Base-by-base conservation (phyloP, 2,113 vertebrate species). In the Orthonyx spaldingii region DNA sequence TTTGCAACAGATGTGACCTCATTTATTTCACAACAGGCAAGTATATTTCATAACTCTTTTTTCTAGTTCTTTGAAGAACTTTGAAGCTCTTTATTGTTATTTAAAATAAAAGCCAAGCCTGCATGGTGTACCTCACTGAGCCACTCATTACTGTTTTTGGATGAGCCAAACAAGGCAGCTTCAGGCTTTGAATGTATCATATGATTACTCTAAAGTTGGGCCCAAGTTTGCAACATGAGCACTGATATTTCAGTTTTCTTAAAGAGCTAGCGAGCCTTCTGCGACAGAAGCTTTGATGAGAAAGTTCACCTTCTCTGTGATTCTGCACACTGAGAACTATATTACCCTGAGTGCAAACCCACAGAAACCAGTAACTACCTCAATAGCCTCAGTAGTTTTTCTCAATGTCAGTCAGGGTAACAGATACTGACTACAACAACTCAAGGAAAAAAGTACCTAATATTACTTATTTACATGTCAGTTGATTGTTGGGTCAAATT, bases 51-150 rank as follows among this genome's bases (percentile, higher is more conserved):
- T 28, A 79, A 50, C 5, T 86, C 14, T 56, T 80, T 52, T 84
- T 50, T n/a, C 19, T 56, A 52, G 16, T 18, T 70, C 16, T 81
- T 30, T 84, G 37, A 66, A 84, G 69, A 96, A 47, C 18, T 90
- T 33, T 30, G 42, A 77, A 74, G 50, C 5, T 79, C 35, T 19
- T 65, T 41, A 50, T 50, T 76, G 37, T 37, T 53, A 21, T 59
- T 74, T 77, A 89, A 89, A 81, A 64, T 26, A 94, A 0, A 1
- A 83, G 55, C 30, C 53, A 83, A 65, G 23, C 46, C 28, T 88
- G 26, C 8, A 5, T 68, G 27, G n/a, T 0, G 0, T 49, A 49
- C 32, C 42, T 42, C 33, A 56, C 16, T 32, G 39, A 94, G 47
- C 16, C 23, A 33, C 15, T 63, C 66, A 50, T 3, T 33, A 32